These are phyloP conservation scores for Rhamnusium bicolor DNA, from an alignment of 2,888 invertebrate genomes.

Conservation along the genomic window DNA sequence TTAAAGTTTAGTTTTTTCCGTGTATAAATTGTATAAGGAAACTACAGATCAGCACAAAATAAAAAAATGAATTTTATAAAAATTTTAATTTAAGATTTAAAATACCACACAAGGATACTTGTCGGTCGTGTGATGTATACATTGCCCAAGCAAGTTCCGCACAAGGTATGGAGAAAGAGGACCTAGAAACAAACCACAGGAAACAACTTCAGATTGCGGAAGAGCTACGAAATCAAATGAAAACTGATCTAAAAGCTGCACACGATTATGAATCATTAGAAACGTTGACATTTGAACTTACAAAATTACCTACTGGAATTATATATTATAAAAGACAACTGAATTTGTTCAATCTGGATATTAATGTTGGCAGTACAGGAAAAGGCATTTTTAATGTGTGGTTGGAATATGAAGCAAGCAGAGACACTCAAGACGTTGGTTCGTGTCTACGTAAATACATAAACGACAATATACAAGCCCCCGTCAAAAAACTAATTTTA, in stretches of 20 bases:
- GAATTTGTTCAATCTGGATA: slow-evolving; percentile 51
- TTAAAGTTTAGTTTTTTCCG: no score
- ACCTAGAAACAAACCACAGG: slow-evolving; percentile 23
- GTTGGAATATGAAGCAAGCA: slow-evolving; percentile 38
- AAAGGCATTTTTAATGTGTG: slow-evolving; percentile 45
- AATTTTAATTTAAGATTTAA: not conserved
- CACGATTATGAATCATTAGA: slow-evolving; percentile 10
- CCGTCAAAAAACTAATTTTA: slow-evolving; percentile 27
- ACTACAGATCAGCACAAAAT: not conserved
- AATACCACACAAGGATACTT: not conserved
- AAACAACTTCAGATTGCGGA: slow-evolving; percentile 32
- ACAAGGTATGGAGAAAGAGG: not conserved
- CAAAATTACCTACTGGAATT: slow-evolving; percentile 48
- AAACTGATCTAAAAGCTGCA: slow-evolving; percentile 21
- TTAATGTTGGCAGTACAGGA: slow-evolving; percentile 48
- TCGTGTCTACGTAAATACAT: slow-evolving; percentile 29
- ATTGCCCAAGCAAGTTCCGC: not conserved
- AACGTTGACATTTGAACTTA: slow-evolving; percentile 47
- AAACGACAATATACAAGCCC: slow-evolving; percentile 13
- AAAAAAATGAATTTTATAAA: not conserved
- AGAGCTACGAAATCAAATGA: slow-evolving; percentile 25
- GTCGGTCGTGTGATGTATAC: not conserved
- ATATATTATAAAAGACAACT: slow-evolving; percentile 54
- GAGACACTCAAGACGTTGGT: slow-evolving; percentile 32
- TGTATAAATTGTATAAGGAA: not conserved